Evolutionary conservation across 2,888 invertebrate species (phyloP), one percentile per base, ranked within the genome.

Genomic region (Tinea trinotella): DNA sequence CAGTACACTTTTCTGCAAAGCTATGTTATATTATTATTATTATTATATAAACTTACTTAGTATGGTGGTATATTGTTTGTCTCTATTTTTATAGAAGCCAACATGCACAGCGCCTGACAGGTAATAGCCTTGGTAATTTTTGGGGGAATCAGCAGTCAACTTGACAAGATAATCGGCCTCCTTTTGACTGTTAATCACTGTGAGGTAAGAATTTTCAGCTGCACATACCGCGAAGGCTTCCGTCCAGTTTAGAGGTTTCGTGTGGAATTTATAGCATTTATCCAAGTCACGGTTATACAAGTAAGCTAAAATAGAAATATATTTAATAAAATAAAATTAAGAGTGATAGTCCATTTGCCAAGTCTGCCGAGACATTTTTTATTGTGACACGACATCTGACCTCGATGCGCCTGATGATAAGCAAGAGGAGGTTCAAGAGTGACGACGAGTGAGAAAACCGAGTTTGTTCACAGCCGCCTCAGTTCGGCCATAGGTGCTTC

Each of bases 231-330:
- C 61, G 24, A 67, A 66, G 0, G 81, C 81, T 0, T 76, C 74
- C 0, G 63, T 63, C 81, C 82, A 83, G 52, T 63, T 75, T 57
- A 60, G 61, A 0, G 78, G 75, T 0, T 59, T 61, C 18, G 68
- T 55, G 56, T 81, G 79, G 55, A 79, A 71, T 57, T 79, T 80
- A 62, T 79, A 80, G 59, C 78, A 82, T 58, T 65, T 68, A 1
- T 69, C 70, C 1, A 64, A 53, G 0, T 55, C 56, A 5, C 62
- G 61, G 46, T 68, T 64, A 58, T 63, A 75, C 46, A 58, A 56
- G 58, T 82, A 82, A 56, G 62, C 80, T 81, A 65, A 46, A 46
- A 46, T 35, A 35, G 3, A 22, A 22, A 22, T 22, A 22, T 22
- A 22, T 22, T 22, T 22, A 22, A 22, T 22, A 7, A 22, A 3